Evolutionary conservation across 1,140 invertebrate genomes (phyloP).

Genomic region (Eubasilissa regina): DNA sequence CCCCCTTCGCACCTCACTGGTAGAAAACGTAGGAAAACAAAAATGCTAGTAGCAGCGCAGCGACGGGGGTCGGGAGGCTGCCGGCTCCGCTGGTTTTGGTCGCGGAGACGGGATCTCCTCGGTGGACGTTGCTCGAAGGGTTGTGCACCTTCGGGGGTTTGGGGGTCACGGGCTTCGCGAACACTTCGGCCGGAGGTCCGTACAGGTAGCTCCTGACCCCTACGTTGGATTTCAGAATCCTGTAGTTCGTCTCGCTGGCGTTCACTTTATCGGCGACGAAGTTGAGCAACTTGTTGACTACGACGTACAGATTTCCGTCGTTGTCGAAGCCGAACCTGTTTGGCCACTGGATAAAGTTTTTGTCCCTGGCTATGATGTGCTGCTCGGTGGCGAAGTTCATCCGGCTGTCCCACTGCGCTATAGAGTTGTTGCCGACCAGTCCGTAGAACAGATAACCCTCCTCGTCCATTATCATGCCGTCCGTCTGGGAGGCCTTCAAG

Average conservation of each 20-base stretch:
- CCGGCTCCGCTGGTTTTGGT: constrained; percentile 58
- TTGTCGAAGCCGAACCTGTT: constrained; percentile 81
- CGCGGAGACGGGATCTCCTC: neutral
- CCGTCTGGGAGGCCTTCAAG: constrained; percentile 76
- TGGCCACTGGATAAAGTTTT: constrained; percentile 80
- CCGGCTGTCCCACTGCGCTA: constrained; percentile 77
- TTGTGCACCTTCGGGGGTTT: constrained; percentile 57
- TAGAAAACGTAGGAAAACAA: constrained; percentile 12
- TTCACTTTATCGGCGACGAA: constrained; percentile 74
- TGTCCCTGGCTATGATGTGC: constrained; percentile 77
- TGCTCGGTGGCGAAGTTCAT: constrained; percentile 70
- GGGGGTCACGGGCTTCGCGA: constrained; percentile 63
- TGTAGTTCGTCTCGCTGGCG: constrained; percentile 73
- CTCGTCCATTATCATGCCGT: constrained; percentile 81
- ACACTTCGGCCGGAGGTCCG: constrained; percentile 59
- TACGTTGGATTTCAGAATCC: constrained; percentile 73
- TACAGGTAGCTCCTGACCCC: constrained; percentile 79
- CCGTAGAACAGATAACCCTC: constrained; percentile 78
- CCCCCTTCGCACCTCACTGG: neutral
- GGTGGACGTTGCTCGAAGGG: constrained; percentile 54
- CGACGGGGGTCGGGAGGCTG: constrained; percentile 50
- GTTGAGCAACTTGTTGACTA: constrained; percentile 79
- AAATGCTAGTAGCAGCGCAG: neutral
- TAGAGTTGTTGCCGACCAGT: constrained; percentile 76
- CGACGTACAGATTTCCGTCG: constrained; percentile 76